Evolutionary conservation across 1,140 invertebrate species (phyloP).

Genomic region (Gryon sp.): DNA sequence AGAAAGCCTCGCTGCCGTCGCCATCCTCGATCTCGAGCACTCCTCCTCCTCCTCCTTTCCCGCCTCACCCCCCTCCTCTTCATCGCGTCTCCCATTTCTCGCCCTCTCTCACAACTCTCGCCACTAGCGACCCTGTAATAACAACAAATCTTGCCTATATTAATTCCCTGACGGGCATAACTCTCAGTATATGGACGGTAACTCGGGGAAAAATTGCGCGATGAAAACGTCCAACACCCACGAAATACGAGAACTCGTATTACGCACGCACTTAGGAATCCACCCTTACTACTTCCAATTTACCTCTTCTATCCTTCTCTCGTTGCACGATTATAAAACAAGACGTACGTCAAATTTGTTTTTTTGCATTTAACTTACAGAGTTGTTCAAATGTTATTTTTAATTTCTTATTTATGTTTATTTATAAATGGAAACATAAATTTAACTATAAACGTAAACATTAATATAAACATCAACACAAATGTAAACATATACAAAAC

Average conservation of each 20-base stretch:
- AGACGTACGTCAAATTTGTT: constrained; percentile 48
- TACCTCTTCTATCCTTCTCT: neutral
- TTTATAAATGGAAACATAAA: constrained; percentile 9
- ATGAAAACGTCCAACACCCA: constrained; percentile 69
- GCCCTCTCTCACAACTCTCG: constrained; percentile 54
- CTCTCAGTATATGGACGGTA: constrained; percentile 70
- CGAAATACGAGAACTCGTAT: constrained; percentile 68
- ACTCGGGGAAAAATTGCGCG: constrained; percentile 71
- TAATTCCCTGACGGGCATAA: constrained; percentile 78
- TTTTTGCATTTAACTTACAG: constrained; percentile 5
- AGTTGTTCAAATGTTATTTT: constrained; percentile 18
- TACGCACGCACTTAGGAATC: constrained; percentile 69
- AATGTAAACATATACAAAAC: too few species aligned
- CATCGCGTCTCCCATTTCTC: constrained; percentile 42
- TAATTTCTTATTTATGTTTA: too few species aligned
- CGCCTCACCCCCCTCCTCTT: constrained; percentile 56
- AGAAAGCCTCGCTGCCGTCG: constrained; percentile 72
- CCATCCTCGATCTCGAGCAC: constrained; percentile 49
- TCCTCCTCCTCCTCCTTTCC: constrained; percentile 54
- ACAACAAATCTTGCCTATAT: constrained; percentile 80
- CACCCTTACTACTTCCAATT: constrained; percentile 50
- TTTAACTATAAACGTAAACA: too few species aligned
- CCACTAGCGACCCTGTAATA: constrained; percentile 72
- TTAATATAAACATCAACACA: too few species aligned
- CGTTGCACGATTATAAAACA: constrained; percentile 28